Base-by-base conservation (phyloP, 1,140 invertebrate genomes). In the Heliconius melpomene region DNA sequence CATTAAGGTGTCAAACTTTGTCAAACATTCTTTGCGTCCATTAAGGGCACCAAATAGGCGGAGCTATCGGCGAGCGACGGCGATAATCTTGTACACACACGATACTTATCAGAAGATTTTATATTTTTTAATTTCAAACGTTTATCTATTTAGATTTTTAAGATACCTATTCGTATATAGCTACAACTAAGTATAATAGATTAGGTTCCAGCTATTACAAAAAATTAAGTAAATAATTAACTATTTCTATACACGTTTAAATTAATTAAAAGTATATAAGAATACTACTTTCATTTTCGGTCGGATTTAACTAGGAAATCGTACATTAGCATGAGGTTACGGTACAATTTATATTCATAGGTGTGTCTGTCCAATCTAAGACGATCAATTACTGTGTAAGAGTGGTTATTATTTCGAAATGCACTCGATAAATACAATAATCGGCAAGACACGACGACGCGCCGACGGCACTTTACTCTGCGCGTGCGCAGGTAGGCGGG, bases 1-100 rank as follows among this genome's bases (percentile, higher is more conserved):
- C 54, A 90, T 90, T 90, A 90, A 84, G 36, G 80, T 88, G 90
- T 91, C 90, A 87, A 88, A 87, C 89, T 87, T 91, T 90, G 90
- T 91, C 87, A 90, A 91, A 90, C 82, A 83, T 83, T 83, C 54
- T 60, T 60, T 9, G 20, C 32, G 78, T 89, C 86, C 89, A 90
- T 91, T 91, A 90, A 88, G 87, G 78, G 84, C 82, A 85, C 77
- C 84, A 50, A 77, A 77, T 82, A 79, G 89, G 90, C 86, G 90
- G 85, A 74, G 79, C 78, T 82, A 80, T 81, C 81, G 84, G 84
- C 73, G 83, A 86, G 72, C 84, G n/a, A 26, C 3, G 60, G 60
- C 23, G 54, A 57, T 57, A 57, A 57, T 57, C 54, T 57, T 23
- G 54, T 57, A 23, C 54, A 57, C 50, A 52, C 18, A 57, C 60